Evolutionary conservation across 37 sponge, comb jelly and placozoan genomes (phyloP).

Genomic region (Halichondria panicea): DNA sequence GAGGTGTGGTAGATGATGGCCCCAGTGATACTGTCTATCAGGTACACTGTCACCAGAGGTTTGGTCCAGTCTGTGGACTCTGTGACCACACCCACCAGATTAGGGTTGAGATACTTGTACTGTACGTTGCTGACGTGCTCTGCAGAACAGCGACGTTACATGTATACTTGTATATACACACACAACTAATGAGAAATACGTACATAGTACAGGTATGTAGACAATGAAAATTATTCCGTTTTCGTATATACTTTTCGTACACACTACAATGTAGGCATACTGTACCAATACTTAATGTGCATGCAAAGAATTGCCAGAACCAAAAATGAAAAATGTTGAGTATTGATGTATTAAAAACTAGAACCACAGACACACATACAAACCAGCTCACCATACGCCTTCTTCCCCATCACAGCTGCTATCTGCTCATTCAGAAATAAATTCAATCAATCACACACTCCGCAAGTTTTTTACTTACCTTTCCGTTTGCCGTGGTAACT

Average conservation of each 20-base stretch:
- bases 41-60: conserved; percentile 55
- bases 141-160: no score
- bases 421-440: not conserved
- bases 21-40: conserved; percentile 88
- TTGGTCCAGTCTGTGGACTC: conserved; percentile 61
- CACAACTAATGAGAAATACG: no score
- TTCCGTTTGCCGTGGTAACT: conserved; percentile 52
- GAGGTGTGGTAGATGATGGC: conserved; percentile 70
- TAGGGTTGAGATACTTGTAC: conserved; percentile 96
- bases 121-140: conserved; percentile 76
- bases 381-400: not conserved
- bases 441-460: not conserved
- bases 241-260: no score
- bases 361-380: no score
- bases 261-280: no score
- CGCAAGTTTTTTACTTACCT: conserved; percentile 66
- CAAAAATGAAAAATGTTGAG: no score
- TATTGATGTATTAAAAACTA: no score
- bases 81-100: conserved; percentile 85
- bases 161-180: no score
- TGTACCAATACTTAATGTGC: no score
- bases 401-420: not conserved
- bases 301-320: no score
- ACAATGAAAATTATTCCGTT: no score
- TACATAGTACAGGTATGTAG: no score